Evolutionary conservation across 2,797 vertebrate species (phyloP).

Genomic region (Pseudopleuronectes americanus): DNA sequence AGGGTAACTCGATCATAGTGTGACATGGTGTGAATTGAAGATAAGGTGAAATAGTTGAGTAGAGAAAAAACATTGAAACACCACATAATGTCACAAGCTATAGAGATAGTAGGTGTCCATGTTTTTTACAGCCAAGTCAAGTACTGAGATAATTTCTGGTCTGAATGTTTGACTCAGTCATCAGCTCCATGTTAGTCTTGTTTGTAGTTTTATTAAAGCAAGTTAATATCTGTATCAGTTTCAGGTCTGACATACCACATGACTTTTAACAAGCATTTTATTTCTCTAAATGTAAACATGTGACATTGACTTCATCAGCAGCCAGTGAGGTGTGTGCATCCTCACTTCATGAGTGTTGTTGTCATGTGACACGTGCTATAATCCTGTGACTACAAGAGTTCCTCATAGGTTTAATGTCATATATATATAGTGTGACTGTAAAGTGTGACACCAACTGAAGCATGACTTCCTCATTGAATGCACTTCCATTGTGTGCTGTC

Average conservation of each 20-base stretch:
- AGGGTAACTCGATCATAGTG: too few species aligned
- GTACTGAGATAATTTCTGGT: too few species aligned
- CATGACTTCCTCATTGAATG: conserved; percentile 30
- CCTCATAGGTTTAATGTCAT: neutral
- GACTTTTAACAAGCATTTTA: conserved; percentile 18
- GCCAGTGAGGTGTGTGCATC: neutral
- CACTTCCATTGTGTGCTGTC: conserved; percentile 16
- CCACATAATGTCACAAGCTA: too few species aligned
- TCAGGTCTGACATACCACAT: conserved; percentile 5
- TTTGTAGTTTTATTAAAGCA: too few species aligned
- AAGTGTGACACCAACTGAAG: conserved; percentile 41
- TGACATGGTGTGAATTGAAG: too few species aligned
- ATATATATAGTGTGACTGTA: conserved; percentile 47
- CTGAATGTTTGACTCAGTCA: too few species aligned
- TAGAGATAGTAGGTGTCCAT: too few species aligned
- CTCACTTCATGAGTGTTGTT: neutral
- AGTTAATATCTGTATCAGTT: neutral
- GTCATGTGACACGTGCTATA: neutral
- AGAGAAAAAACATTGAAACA: too few species aligned
- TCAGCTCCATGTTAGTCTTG: too few species aligned
- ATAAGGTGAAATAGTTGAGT: too few species aligned
- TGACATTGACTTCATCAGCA: conserved; percentile 8
- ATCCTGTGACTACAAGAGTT: neutral
- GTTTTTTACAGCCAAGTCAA: too few species aligned
- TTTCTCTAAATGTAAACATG: conserved; percentile 19